Conservation (phyloP, 2,888 invertebrate genomes). For the Lepidocyrtinus sp. region DNA sequence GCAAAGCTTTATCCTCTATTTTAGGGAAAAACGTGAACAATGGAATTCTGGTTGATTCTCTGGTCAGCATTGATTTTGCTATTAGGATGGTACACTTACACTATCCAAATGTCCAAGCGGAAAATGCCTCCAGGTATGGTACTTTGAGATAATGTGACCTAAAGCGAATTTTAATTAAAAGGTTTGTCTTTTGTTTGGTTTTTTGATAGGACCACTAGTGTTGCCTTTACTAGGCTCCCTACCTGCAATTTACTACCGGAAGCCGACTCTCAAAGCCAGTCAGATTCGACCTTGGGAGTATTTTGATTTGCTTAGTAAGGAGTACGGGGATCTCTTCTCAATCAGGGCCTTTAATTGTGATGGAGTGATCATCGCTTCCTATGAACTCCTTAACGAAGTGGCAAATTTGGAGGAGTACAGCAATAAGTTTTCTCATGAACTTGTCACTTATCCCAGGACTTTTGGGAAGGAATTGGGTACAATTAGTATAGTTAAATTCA, state of each 20-base stretch:
- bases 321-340: slow-evolving; percentile 27
- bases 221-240: slow-evolving; percentile 29
- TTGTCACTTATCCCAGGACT: slow-evolving; percentile 46
- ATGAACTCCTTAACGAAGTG: slow-evolving; percentile 42
- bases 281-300: slow-evolving; percentile 30
- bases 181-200: neutral
- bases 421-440: slow-evolving; percentile 37
- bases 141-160: neutral
- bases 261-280: neutral
- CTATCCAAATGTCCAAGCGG: slow-evolving; percentile 28
- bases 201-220: slow-evolving; percentile 27
- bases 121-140: slow-evolving; percentile 43
- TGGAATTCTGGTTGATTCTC: too few relatives aligned
- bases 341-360: slow-evolving; percentile 15
- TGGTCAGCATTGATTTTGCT: slow-evolving; percentile 22
- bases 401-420: slow-evolving; percentile 57
- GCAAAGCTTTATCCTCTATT: too few relatives aligned
- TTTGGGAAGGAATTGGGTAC: slow-evolving; percentile 64
- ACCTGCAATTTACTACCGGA: slow-evolving; percentile 1
- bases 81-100: slow-evolving; percentile 23
- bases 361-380: slow-evolving; percentile 39
- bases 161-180: neutral
- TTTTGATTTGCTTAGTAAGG: slow-evolving; percentile 23
- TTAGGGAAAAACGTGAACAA: too few relatives aligned
- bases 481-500: neutral